Evolutionary conservation across 1,140 invertebrate species (phyloP), one percentile per base, ranked within the genome.

Genomic region (Drosophila lini): DNA sequence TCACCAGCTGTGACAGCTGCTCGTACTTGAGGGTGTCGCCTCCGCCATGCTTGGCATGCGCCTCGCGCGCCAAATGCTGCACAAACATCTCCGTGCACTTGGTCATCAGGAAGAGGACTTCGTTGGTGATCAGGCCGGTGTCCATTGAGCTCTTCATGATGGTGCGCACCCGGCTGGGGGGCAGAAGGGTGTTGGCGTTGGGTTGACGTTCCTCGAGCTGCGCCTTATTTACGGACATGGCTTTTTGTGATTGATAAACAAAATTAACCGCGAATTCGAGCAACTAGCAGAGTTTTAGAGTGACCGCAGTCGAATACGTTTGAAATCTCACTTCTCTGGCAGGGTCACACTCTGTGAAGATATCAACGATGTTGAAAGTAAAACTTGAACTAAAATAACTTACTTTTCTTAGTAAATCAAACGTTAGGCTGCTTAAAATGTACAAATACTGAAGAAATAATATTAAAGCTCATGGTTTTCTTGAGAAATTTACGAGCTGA

Each of bases 71-170:
- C 63, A 92, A 74, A 58, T 92, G 76, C 68, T 91, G 83, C 1
- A 92, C 78, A 40, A 92, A 92, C 42, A 90, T 58, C 60, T 92
- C 91, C 3, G 90, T 84, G 40, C 84, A 83, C 38, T 88, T 91
- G 47, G 90, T 90, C 67, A 92, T 86, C 7, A 92, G 63, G 22
- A 90, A 88, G 9, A 92, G 78, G 7, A 91, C 91, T 50, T 92
- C 91, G 57, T 89, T 91, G 13, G 78, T 80, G 16, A 92, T 91
- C 36, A 86, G 62, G 0, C 90, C 91, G 0, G 91, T 92, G 63
- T 92, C 91, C 82, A 89, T 58, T 0, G 91, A 91, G 59, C 90
- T 91, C 56, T 92, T 92, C 84, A 92, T 92, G 28, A 92, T 92
- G 9, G 91, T 90, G 4, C 91, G 81, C 15, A 91, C 89, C 3